Percentiles rank a stretch among this genome's conserved stretches.
Evolutionary conservation across 1,140 invertebrate genomes (phyloP).

Genomic region (Ladona fulva): DNA sequence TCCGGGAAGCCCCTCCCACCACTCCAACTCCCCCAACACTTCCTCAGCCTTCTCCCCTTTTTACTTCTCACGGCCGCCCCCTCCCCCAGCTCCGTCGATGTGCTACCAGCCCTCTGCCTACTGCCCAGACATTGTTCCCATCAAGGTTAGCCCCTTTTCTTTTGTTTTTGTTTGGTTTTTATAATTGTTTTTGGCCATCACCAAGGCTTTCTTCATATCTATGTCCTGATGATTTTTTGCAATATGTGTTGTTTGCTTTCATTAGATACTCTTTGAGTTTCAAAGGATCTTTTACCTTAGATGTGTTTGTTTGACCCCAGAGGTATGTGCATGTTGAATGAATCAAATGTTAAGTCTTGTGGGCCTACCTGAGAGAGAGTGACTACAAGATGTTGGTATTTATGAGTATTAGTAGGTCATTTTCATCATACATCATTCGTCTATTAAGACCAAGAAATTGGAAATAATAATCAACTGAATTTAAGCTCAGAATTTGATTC

Average conservation of each 20-base stretch:
- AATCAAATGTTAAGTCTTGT: not conserved
- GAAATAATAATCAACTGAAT: no score
- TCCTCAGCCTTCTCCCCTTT: constrained; percentile 15
- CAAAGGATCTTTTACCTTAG: constrained; percentile 21
- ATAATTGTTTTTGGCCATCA: constrained; percentile 15
- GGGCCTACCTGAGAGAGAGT: no score
- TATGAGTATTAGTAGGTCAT: no score
- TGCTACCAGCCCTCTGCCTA: constrained; percentile 28
- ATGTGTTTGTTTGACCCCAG: not conserved
- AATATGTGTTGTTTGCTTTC: constrained; percentile 22
- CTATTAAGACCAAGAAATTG: no score
- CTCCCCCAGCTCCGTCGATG: constrained; percentile 11
- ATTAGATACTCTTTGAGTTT: constrained; percentile 40
- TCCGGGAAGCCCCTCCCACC: not conserved
- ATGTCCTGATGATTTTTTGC: not conserved
- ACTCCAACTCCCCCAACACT: constrained; percentile 14
- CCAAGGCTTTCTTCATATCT: constrained; percentile 13
- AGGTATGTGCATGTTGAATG: not conserved
- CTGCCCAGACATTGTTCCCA: constrained; percentile 57
- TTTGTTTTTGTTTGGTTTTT: constrained; percentile 18
- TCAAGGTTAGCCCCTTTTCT: constrained; percentile 44
- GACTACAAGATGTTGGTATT: no score
- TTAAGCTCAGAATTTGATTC: no score
- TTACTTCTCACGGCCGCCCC: not conserved
- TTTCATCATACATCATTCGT: no score